Evolutionary conservation across 2,888 invertebrate genomes (phyloP), one percentile per base, ranked within the genome.

Genomic region (Mythimna pallens): DNA sequence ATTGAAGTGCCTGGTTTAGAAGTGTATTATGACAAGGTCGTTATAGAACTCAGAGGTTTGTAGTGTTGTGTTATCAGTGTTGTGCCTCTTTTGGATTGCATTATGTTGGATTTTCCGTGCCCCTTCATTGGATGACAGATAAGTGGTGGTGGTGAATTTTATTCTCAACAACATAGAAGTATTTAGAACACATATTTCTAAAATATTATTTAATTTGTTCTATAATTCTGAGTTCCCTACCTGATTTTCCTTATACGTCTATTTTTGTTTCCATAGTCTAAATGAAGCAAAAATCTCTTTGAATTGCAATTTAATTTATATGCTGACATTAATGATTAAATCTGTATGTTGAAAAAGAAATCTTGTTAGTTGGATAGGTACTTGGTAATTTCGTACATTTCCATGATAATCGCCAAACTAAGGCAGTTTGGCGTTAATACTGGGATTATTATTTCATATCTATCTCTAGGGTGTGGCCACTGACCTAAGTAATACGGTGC

Each of bases 41-140:
- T 97, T 76, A 86, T 93, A 79, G 97, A 97, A 89, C 94, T 97
- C 25, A 93, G 97, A 97, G 97, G 97, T 97, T 93, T 88, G 94
- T 94, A 82, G 83, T 84, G 82, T 70, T 83, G 83, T 86, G 84
- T 82, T 77, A 76, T 78, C 65, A 81, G 78, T 85, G 85, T 59
- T 77, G 69, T 85, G 83, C 71, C 57, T 62, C 20, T 59, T 75
- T 57, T 73, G 77, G 76, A 84, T 80, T 81, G 70, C 62, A 52
- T 65, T 59, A 61, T 64, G 58, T 69, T 65, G 64, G 69, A 73
- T 65, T 76, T 81, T 52, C 9, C 71, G 67, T 73, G 69, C 54
- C 50, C 36, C 59, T 14, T 71, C 58, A 34, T 59, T 57, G 50
- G 30, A 62, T 50, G 30, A 17, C 69, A 78, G 82, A 81, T 82